Evolutionary conservation across 2,113 vertebrate species (phyloP).

Genomic region (Pteropus alecto): DNA sequence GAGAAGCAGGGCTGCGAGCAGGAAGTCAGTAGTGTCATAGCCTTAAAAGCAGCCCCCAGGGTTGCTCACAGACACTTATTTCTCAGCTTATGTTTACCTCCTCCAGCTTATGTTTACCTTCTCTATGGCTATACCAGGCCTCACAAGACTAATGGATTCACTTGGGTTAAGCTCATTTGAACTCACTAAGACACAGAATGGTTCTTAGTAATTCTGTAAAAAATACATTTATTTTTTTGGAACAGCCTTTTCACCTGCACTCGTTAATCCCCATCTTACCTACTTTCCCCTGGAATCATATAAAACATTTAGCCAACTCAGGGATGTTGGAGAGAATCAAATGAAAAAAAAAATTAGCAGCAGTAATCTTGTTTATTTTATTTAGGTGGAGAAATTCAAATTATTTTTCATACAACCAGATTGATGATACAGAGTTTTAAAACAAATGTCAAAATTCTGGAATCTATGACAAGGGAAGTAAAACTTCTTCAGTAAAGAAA

Average conservation of each 20-base stretch:
- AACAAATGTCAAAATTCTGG: constrained; percentile 45
- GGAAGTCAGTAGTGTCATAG: neutral
- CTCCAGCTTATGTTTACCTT: neutral
- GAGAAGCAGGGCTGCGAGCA: neutral
- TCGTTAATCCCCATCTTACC: neutral
- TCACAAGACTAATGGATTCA: neutral
- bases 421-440: constrained; percentile 41
- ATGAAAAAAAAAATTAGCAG: neutral
- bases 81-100: neutral
- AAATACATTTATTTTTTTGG: neutral
- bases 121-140: neutral
- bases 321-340: neutral
- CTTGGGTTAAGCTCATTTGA: constrained; percentile 1
- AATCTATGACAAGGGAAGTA: constrained; percentile 53
- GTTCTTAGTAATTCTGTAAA: neutral
- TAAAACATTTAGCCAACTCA: neutral
- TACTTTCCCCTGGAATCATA: neutral
- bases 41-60: neutral
- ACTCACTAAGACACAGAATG: neutral
- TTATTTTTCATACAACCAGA: constrained; percentile 35
- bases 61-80: neutral
- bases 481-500: constrained; percentile 15
- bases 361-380: constrained; percentile 54
- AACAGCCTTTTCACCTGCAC: neutral
- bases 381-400: constrained; percentile 31